phyloP scores from a whole-genome alignment of 2,888 invertebrate genomes.

The Eupithecia dodoneata region DNA sequence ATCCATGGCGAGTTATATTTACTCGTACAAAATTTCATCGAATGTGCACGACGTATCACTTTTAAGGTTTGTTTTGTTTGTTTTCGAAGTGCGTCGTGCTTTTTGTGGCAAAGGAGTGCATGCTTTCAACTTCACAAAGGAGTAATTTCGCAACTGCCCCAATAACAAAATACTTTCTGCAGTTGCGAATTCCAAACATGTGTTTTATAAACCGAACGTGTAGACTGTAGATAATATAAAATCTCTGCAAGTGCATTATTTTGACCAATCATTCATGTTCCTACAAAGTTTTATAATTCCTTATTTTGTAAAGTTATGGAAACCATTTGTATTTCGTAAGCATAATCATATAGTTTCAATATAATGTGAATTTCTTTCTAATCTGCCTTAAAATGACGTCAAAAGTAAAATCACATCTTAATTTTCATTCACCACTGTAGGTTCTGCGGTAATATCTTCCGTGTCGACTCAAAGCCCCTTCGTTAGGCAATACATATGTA shows the following conservation, averaged over 20 bases:
- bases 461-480: constrained; percentile 8
- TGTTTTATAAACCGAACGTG: background rate
- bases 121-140: background rate
- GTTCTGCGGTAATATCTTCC: background rate
- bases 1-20: background rate
- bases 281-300: no score
- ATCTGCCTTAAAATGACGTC: background rate
- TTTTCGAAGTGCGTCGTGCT: background rate
- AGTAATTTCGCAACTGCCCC: background rate
- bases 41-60: background rate
- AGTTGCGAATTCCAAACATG: background rate
- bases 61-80: background rate
- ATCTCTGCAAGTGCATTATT: background rate
- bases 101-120: background rate
- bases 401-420: background rate
- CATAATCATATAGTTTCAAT: background rate
- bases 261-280: no score
- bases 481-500: constrained; percentile 28
- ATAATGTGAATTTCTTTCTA: background rate
- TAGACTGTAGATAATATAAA: background rate
- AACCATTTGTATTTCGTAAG: background rate
- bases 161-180: constrained; percentile 1
- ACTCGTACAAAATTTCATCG: background rate
- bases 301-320: no score
- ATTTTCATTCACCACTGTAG: background rate